These are phyloP conservation scores for Todus mexicanus DNA, from an alignment of 2,797 vertebrate species.

Conservation along the genomic window DNA sequence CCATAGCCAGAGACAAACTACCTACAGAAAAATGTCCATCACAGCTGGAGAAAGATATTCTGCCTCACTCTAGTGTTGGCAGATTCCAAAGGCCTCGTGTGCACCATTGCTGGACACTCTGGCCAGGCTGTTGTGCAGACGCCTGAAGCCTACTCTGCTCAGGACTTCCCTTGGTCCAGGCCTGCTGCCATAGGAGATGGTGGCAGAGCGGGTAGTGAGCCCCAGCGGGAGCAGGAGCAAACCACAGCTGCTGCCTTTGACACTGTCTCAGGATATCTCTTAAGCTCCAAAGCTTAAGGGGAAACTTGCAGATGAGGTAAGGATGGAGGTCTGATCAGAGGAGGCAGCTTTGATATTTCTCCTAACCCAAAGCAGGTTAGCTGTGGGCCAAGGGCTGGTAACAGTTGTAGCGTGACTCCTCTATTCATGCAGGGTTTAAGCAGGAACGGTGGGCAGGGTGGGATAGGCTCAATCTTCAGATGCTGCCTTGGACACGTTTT, in stretches of 20 bases:
- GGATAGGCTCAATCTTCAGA: neutral
- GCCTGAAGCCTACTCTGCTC: neutral
- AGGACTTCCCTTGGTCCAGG: neutral
- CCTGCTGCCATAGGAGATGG: fast-evolving
- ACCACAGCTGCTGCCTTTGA: neutral
- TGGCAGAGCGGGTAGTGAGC: neutral
- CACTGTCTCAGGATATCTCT: fast-evolving
- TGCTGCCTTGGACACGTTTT: neutral
- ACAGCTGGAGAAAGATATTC: neutral
- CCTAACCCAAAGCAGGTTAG: neutral
- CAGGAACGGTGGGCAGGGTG: neutral
- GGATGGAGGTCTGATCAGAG: neutral
- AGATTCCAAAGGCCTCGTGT: neutral
- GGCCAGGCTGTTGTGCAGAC: neutral
- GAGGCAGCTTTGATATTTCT: neutral
- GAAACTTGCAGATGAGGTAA: neutral
- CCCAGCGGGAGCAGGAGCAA: neutral
- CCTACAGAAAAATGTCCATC: neutral
- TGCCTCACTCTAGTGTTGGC: neutral
- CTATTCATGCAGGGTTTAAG: neutral
- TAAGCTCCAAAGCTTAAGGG: neutral
- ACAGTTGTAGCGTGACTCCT: neutral
- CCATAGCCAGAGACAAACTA: neutral
- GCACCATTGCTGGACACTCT: fast-evolving
- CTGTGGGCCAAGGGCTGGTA: neutral